Conservation (phyloP, 2,797 vertebrate genomes). For the Dendrocincla tyrannina region DNA sequence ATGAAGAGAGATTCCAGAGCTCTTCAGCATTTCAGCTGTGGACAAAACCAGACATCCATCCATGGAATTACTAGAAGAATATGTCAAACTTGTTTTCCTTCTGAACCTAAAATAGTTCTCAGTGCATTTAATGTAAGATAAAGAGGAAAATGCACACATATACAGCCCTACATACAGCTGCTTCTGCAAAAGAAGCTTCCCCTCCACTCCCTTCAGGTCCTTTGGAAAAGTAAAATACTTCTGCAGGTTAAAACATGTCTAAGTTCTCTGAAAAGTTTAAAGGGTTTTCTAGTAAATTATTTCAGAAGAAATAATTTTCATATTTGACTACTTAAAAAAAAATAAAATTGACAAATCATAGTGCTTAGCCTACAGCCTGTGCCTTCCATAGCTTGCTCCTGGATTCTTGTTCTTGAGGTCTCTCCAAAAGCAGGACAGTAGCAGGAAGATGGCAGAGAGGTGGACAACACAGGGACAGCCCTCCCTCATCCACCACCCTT, state of each 20-base stretch:
- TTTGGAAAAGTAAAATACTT: background rate
- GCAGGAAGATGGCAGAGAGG: background rate
- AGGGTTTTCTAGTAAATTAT: background rate
- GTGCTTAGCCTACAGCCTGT: background rate
- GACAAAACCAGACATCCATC: background rate
- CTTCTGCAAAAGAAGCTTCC: background rate
- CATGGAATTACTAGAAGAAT: background rate
- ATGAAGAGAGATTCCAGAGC: background rate
- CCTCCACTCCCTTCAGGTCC: background rate
- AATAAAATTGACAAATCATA: background rate
- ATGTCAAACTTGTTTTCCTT: background rate
- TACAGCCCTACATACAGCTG: background rate
- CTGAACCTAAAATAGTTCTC: background rate
- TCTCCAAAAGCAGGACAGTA: background rate
- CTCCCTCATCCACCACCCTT: background rate
- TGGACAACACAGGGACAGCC: background rate
- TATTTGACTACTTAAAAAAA: background rate
- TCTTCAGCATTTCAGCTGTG: background rate
- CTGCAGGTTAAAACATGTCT: background rate
- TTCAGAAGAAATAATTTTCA: background rate
- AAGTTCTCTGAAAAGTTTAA: background rate
- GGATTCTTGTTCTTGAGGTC: background rate
- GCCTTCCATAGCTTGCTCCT: background rate
- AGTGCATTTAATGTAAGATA: background rate
- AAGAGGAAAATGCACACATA: accelerated